Evolutionary conservation across 2,113 vertebrate genomes (phyloP).

Genomic region (Heterotilapia buettikoferi): DNA sequence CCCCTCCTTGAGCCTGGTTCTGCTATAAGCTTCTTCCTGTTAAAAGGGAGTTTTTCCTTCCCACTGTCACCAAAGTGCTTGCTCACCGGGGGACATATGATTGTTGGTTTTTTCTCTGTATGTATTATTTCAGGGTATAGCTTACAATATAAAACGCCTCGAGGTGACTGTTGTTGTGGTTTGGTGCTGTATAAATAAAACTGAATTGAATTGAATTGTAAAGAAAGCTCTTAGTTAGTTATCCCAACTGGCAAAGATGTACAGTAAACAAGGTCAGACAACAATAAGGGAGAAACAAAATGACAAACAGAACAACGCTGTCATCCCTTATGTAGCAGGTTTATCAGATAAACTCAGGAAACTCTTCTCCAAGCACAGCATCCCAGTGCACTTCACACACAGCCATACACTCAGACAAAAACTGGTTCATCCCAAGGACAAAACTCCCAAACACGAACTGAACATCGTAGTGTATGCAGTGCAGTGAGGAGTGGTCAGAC

Average conservation of each 20-base stretch:
- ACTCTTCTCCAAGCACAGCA: neutral
- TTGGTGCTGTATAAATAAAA: neutral
- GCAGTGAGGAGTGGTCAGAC: neutral
- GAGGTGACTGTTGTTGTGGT: neutral
- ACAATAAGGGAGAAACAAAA: neutral
- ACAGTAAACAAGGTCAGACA: neutral
- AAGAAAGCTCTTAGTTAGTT: neutral
- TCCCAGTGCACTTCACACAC: neutral
- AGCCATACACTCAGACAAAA: neutral
- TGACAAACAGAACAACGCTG: neutral
- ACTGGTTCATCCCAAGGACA: neutral
- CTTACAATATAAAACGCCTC: neutral
- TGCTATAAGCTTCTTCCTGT: neutral
- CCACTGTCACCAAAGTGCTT: neutral
- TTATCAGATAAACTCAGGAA: neutral
- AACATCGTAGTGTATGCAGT: neutral
- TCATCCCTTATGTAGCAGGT: neutral
- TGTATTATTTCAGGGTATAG: neutral
- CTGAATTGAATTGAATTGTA: neutral
- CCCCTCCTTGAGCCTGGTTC: neutral
- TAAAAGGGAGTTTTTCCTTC: neutral
- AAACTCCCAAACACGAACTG: neutral
- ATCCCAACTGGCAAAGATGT: neutral
- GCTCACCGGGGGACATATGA: neutral
- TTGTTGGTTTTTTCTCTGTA: neutral